Evolutionary conservation across 2,797 vertebrate genomes (phyloP), one percentile per base, ranked within the genome.

Genomic region (Peromyscus attwateri): DNA sequence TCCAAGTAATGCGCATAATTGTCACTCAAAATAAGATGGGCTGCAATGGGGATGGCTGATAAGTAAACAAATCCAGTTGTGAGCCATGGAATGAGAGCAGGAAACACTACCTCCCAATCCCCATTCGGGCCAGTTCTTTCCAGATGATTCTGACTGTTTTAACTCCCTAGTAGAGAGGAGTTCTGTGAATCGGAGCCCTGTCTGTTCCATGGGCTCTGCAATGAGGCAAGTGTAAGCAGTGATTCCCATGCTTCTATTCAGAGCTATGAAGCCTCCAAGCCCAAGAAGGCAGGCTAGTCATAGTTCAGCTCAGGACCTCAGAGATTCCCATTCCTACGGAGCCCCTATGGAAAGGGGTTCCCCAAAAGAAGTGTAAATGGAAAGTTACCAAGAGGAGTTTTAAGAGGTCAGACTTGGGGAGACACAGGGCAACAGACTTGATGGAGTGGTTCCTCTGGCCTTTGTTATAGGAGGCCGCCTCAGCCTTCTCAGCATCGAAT

Each of bases 191-290:
- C 31, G n/a, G 16, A 34, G 76, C 17, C 1, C 3, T 91, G 43
- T 89, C 19, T 37, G 17, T 70, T 55, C 13, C 1, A 8, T n/a
- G 84, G 40, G 0, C 43, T 80, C 87, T 95, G 70, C 27, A 87
- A 66, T 19, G 27, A 79, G 52, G 7, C 29, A 66, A 27, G 29
- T n/a, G 12, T 60, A 89, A n/a, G 92, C 49, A 73, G 80, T 80
- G 71, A 73, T 21, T 55, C 49, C 46, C 80, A 60, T 76, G 17
- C 88, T 98, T 96, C 92, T 96, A 92, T 96, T 97, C 90, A 97
- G 79, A 80, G 10, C 9, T 95, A 91, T 97, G 89, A 97, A 92
- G 71, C 40, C 66, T 83, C 77, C 96, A 89, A 97, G 68, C 84
- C 92, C 96, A 93, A 92, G 84, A 94, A 92, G 96, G n/a, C 57